These are phyloP conservation scores for Kuschelorhynchus macadamiae DNA, from an alignment of 2,888 invertebrate species.

Conservation along the genomic window DNA sequence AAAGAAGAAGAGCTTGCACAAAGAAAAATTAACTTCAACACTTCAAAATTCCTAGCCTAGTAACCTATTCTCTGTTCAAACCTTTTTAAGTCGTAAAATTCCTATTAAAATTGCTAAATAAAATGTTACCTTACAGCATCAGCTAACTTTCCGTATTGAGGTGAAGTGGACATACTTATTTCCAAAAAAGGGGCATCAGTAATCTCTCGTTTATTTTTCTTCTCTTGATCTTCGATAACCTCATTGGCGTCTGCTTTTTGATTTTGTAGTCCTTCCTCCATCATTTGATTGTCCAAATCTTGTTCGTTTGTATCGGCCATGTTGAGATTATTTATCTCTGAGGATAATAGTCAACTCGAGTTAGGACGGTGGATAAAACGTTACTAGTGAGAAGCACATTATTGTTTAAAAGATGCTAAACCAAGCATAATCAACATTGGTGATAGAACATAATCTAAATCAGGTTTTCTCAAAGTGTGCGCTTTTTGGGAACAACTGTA, in stretches of 20 bases:
- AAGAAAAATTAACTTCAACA: too few relatives aligned
- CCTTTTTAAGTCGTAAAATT: too few relatives aligned
- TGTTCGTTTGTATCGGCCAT: not conserved
- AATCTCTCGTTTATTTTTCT: constrained; percentile 31
- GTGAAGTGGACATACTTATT: constrained; percentile 37
- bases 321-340: constrained; percentile 19
- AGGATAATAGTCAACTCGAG: constrained; percentile 1
- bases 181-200: not conserved
- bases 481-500: too few relatives aligned
- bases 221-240: constrained; percentile 48
- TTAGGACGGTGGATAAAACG: too few relatives aligned
- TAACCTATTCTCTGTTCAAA: too few relatives aligned
- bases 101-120: constrained; percentile 5
- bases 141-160: constrained; percentile 60
- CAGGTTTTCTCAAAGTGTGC: too few relatives aligned
- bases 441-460: too few relatives aligned
- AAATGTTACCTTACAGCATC: constrained; percentile 55
- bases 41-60: too few relatives aligned
- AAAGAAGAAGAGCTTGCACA: too few relatives aligned
- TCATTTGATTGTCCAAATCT: constrained; percentile 55
- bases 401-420: too few relatives aligned
- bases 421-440: too few relatives aligned
- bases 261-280: constrained; percentile 58
- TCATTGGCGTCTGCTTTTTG: constrained; percentile 57
- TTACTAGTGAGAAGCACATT: too few relatives aligned